Evolutionary conservation across 2,888 invertebrate genomes (phyloP), one percentile per base, ranked within the genome.

Genomic region (Alcis repandata): DNA sequence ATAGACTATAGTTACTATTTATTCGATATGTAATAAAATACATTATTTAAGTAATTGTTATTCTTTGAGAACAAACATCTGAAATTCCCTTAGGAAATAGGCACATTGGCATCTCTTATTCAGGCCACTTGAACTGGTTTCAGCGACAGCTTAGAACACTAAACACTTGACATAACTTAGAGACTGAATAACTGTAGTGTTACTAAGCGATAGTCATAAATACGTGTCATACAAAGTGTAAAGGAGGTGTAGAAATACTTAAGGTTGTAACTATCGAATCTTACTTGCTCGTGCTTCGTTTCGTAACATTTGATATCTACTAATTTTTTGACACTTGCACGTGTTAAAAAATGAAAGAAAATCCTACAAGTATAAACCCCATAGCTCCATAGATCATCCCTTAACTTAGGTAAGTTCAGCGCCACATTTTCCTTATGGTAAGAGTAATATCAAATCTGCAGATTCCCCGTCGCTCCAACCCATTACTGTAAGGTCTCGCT

Each of bases 401-500:
- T 11, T 10, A 19, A n/a, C n/a, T n/a, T n/a, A n/a, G n/a, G n/a
- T n/a, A n/a, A 53, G 15, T n/a, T 53, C 53, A 40, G 7, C 53
- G 27, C 27, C 10, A 33, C 32, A 56, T 56, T 56, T 56, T 46
- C 45, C 54, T 32, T 43, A 45, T 54, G 40, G n/a, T 32, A 40
- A 38, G 17, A 45, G 46, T 61, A 40, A 61, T 32, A 45, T 15
- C 15, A 22, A 52, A 38, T 36, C 41, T 54, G 22, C 40, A 7
- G 54, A 43, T 36, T 58, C 57, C 32, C 33, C 27, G 36, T 36
- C 57, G 17, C 56, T 43, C 45, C 38, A 66, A 57, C 46, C 60
- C 57, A 60, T 65, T 65, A 52, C 56, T 10, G 52, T 45, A 22
- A 33, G 43, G 33, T 49, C 43, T 33, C 51, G 51, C 33, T 58